Conservation (phyloP, 2,113 vertebrate genomes). For the Oxygymnocypris stewartii region DNA sequence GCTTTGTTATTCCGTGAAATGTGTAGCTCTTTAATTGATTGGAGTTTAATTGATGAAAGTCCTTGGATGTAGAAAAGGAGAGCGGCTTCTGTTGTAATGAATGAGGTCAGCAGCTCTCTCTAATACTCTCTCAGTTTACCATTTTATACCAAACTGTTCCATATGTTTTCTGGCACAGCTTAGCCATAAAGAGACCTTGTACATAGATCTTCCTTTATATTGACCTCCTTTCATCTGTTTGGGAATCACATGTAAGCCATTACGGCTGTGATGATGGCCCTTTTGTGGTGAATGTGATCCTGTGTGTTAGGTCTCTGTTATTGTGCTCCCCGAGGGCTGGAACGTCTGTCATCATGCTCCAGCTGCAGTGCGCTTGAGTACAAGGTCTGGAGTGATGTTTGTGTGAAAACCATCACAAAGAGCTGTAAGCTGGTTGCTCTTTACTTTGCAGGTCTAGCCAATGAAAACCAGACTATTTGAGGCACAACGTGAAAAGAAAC, state of each 20-base stretch:
- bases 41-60: neutral
- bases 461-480: neutral
- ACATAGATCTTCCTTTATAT: constrained; percentile 27
- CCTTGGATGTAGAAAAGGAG: constrained; percentile 14
- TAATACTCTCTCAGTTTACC: constrained; percentile 36
- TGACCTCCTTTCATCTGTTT: constrained; percentile 34
- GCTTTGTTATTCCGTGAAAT: neutral
- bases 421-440: neutral
- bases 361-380: constrained; percentile 28
- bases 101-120: constrained; percentile 38
- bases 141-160: constrained; percentile 41
- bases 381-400: constrained; percentile 9
- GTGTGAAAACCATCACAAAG: constrained; percentile 8
- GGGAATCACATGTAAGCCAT: constrained; percentile 36
- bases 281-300: constrained; percentile 39
- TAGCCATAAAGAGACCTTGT: constrained; percentile 5
- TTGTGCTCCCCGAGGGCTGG: constrained; percentile 24
- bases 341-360: constrained; percentile 5
- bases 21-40: neutral
- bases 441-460: neutral
- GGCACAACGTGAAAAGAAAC: no score
- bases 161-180: constrained; percentile 38
- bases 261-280: constrained; percentile 31
- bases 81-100: neutral
- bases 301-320: constrained; percentile 18